A percentile compares a stretch with the other conserved stretches of the same genome.
phyloP scores from a whole-genome alignment of 1,140 invertebrate genomes.

The Macrobrachium nipponense region DNA sequence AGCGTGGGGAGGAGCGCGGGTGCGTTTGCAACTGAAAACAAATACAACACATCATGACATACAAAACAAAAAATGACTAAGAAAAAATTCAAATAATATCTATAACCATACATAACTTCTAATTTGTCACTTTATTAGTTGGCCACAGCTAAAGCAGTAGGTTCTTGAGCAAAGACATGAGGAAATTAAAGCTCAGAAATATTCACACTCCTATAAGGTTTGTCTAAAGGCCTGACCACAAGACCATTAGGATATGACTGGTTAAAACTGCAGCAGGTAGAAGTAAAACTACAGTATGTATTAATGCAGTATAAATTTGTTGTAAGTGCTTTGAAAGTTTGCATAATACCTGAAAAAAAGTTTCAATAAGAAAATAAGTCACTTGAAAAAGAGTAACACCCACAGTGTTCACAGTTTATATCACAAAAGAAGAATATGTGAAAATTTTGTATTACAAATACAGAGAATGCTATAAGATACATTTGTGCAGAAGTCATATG shows the following conservation, averaged over 20 bases:
- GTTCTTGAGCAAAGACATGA: conserved; percentile 18
- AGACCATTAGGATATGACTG: neutral
- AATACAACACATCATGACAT: conserved; percentile 57
- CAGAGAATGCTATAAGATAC: too few species aligned
- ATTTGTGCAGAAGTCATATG: too few species aligned
- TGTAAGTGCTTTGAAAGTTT: too few species aligned
- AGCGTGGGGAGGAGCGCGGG: conserved; percentile 66
- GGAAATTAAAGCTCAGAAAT: conserved; percentile 33
- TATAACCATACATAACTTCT: conserved; percentile 37
- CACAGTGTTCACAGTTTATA: too few species aligned
- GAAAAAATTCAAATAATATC: conserved; percentile 66
- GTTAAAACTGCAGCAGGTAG: too few species aligned
- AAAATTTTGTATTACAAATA: too few species aligned
- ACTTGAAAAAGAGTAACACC: too few species aligned
- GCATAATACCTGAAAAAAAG: too few species aligned
- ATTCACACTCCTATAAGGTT: conserved; percentile 15
- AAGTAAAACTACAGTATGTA: too few species aligned
- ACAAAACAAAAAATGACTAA: conserved; percentile 50
- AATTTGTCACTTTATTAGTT: conserved; percentile 36
- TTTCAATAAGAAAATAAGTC: too few species aligned
- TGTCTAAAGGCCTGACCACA: conserved; percentile 16
- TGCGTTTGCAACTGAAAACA: conserved; percentile 65
- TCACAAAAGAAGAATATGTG: too few species aligned
- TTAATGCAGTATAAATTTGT: too few species aligned
- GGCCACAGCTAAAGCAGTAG: conserved; percentile 46